Evolutionary conservation across 2,797 vertebrate species (phyloP), one percentile per base, ranked within the genome.

Genomic region (Muscicapa striata): DNA sequence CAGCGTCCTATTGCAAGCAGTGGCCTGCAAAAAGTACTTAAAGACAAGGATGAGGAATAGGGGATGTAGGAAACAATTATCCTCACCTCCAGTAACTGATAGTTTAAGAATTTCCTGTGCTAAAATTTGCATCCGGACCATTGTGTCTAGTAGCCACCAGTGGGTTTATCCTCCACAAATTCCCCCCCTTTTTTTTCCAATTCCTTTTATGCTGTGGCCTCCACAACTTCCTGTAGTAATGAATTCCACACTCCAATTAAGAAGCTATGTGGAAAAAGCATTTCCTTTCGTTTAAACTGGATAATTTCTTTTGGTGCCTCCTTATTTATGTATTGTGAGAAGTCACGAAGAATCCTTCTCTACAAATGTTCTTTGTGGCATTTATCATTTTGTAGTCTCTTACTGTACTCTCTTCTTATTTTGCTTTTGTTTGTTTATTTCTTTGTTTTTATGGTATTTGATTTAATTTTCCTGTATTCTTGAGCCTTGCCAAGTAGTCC

Each of bases 41-140:
- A 84, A 84, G 36, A 89, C 21, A n/a, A 87, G 34, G 41, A 57
- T 79, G 24, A 92, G 68, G 48, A 89, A 19, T 29, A 73, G 29
- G n/a, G 46, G 15, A 63, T 41, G 21, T 67, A 90, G 61, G 51
- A 84, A 90, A 54, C 5, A 1, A 57, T 93, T 92, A 84, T 74
- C 32, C 38, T 87, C 67, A 92, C 68, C 84, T 92, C 17, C 72
- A 90, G 48, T 67, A 92, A 96, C 26, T 49, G 55, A 87, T 41
- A 10, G 36, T 87, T 89, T 85, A 92, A 91, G 94, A 92, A 96
- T 94, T 96, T 95, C 81, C 84, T 80, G 57, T 67, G 34, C 49
- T 83, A 54, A 76, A 59, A 34, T 91, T 94, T 94, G 17, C 52
- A 92, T 89, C 75, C 5, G 13, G 89, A 84, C 52, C 72, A 89